These are phyloP conservation scores for Cygnus atratus DNA, from an alignment of 2,113 vertebrate genomes.

Conservation along the genomic window DNA sequence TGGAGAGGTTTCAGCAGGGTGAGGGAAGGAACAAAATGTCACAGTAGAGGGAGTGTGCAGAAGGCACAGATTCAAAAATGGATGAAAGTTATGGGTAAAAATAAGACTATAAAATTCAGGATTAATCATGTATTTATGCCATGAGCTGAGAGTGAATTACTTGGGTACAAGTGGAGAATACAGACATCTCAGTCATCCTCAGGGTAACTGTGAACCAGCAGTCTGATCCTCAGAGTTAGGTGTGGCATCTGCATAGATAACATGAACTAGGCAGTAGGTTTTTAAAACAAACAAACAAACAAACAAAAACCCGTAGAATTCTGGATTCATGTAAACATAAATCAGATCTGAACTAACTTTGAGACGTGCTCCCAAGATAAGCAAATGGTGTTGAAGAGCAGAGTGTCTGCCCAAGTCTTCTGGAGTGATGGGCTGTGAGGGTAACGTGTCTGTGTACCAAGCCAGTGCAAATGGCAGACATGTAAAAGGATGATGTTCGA, in stretches of 20 bases:
- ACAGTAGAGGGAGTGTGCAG: not conserved
- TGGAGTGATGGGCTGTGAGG: not conserved
- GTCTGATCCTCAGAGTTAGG: not conserved
- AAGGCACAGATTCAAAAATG: not conserved
- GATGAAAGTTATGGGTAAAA: not conserved
- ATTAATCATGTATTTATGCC: not conserved
- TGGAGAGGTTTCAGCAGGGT: not conserved
- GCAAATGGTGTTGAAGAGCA: not conserved
- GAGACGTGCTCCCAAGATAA: not conserved
- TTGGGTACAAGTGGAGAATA: not conserved
- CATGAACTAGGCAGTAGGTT: not conserved
- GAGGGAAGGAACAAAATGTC: not conserved
- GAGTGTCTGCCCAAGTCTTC: not conserved
- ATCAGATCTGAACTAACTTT: not conserved
- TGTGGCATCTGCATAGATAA: not conserved
- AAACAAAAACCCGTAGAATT: not conserved
- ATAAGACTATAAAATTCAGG: fast-evolving
- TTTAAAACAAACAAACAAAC: not conserved
- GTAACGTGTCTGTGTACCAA: not conserved
- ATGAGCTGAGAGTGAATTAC: not conserved
- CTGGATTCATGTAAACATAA: not conserved
- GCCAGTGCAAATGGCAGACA: not conserved
- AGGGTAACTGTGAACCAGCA: not conserved
- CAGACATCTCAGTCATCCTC: fast-evolving
- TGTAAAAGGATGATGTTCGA: not conserved